A percentile compares a stretch with the other conserved stretches of the same genome.
phyloP scores from a whole-genome alignment of 2,113 vertebrate genomes.

The Daboia siamensis region DNA sequence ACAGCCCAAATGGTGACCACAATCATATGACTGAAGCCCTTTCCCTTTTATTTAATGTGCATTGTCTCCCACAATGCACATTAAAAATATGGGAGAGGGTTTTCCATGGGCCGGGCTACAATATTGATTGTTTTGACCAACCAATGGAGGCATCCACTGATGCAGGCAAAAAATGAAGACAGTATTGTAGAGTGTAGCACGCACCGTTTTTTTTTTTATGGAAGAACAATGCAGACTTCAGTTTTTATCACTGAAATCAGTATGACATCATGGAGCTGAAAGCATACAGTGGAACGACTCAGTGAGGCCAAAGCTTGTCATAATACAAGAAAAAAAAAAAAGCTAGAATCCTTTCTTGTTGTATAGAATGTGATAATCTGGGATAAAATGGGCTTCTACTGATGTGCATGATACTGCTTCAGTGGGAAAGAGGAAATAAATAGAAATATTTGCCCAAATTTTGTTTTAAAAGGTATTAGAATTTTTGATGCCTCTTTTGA shows the following conservation, averaged over 20 bases:
- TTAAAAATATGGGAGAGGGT: background rate
- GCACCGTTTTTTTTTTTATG: background rate
- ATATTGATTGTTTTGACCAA: background rate
- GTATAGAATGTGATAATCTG: background rate
- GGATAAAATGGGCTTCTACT: background rate
- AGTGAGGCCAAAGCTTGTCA: background rate
- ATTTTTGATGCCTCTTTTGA: background rate
- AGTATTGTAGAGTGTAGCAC: no score
- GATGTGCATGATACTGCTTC: background rate
- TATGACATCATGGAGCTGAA: background rate
- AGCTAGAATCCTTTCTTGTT: no score
- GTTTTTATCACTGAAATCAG: background rate
- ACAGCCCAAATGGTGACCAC: background rate
- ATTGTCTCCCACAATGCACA: background rate
- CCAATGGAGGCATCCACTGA: background rate
- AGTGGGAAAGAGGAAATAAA: background rate
- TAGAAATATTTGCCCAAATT: background rate
- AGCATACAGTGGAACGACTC: no score
- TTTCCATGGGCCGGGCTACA: background rate
- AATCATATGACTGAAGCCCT: background rate
- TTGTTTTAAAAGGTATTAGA: background rate
- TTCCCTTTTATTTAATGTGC: no score
- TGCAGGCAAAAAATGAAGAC: no score
- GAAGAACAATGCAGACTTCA: background rate
- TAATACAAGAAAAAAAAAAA: background rate